Base-by-base conservation (phyloP, 2,113 vertebrate genomes). In the Picathartes gymnocephalus region DNA sequence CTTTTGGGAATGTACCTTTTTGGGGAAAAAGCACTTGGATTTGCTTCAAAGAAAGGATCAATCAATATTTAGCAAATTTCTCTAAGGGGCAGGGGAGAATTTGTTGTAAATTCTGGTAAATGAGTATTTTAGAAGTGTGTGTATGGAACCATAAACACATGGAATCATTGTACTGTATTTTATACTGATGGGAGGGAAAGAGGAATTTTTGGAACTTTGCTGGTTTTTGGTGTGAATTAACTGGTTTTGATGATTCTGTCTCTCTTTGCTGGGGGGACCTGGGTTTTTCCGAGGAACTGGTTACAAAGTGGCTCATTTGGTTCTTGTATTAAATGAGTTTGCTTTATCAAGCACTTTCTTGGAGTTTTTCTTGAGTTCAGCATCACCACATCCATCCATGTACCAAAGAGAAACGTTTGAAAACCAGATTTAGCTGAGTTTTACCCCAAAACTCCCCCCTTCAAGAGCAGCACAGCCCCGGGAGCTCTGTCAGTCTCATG, bases 181-280 rank as follows among this genome's bases (percentile, higher is more conserved):
- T 48, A 42, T 33, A 37, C 54, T 18, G 31, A 7, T 0, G 15
- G 53, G 27, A 35, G 17, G 58, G 40, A 45, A 69, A 15, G 42
- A n/a, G 30, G 64, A 21, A 44, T 13, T 54, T 37, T 42, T 27
- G 71, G 79, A 14, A 70, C 6, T 28, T 39, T 7, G 69, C 11
- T 68, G 51, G 0, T 33, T 81, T 81, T 83, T 61, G 35, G 35
- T 47, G 47, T 7, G 56, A 62, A 18, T 4, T 10, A 11, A 8
- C 0, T 27, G 30, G 13, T 39, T 3, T 5, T 9, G n/a, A 27
- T 1, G 10, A 9, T 9, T 40, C 13, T 7, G 2, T 4, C 1
- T 44, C 20, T 19, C 22, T n/a, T 20, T 6, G 39, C 33, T 4
- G 54, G 42, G 48, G 48, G 28, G 35, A 7, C 0, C 6, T 28